These are phyloP conservation scores for Acrocyrtus sp. DNA, from an alignment of 2,888 invertebrate genomes.

Conservation along the genomic window DNA sequence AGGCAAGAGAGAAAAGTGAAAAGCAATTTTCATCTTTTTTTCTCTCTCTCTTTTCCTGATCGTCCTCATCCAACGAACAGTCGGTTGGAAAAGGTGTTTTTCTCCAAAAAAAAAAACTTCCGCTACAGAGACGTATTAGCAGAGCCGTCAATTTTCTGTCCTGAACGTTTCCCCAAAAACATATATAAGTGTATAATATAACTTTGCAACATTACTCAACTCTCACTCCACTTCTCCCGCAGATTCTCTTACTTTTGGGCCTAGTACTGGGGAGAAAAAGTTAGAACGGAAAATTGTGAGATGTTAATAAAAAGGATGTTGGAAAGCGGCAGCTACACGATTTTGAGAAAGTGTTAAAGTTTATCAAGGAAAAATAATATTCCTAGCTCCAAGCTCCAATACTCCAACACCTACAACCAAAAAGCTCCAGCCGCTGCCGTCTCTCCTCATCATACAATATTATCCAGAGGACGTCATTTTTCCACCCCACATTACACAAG, in stretches of 20 bases:
- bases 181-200: no score
- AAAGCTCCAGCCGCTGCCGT: background rate
- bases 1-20: background rate
- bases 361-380: background rate
- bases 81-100: slow-evolving; percentile 44
- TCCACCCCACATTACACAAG: no score
- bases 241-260: no score
- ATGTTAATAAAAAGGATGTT: slow-evolving; percentile 5
- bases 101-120: slow-evolving; percentile 31
- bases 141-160: slow-evolving; percentile 44
- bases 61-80: background rate
- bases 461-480: background rate
- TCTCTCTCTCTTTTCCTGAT: background rate
- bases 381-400: no score
- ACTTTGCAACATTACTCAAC: slow-evolving; percentile 33
- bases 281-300: slow-evolving; percentile 3
- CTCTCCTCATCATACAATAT: background rate
- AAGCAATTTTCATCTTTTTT: slow-evolving; percentile 29
- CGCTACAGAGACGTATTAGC: slow-evolving; percentile 31
- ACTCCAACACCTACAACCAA: background rate
- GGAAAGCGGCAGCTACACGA: slow-evolving; percentile 3
- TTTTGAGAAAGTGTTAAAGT: slow-evolving; percentile 38
- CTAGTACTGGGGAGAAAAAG: no score
- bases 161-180: background rate
- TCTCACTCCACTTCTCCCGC: no score